Evolutionary conservation across 37 sponge, comb jelly and placozoan genomes (phyloP).

Genomic region (Geodia barretti): DNA sequence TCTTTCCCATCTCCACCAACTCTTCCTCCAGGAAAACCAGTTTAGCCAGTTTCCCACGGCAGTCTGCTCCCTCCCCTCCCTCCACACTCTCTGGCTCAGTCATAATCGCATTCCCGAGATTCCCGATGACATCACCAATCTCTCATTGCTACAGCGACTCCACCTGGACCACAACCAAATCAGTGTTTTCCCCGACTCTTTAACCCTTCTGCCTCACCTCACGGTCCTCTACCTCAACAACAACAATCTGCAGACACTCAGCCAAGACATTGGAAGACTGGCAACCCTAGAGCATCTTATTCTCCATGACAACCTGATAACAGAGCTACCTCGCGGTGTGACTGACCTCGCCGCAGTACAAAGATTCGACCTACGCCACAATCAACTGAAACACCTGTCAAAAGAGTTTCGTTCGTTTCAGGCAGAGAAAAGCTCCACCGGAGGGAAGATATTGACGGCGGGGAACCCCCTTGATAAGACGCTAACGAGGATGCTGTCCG

Average conservation of each 20-base stretch:
- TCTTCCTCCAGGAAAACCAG: slow-evolving; percentile 67
- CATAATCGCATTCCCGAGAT: slow-evolving; percentile 51
- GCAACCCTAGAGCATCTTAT: slow-evolving; percentile 43
- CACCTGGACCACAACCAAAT: slow-evolving; percentile 70
- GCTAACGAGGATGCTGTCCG: not conserved
- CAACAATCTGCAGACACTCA: slow-evolving; percentile 36
- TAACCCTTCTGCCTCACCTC: slow-evolving; percentile 42
- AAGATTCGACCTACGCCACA: slow-evolving; percentile 52
- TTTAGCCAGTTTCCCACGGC: slow-evolving; percentile 42
- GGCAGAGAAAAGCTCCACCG: not conserved
- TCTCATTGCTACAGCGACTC: slow-evolving; percentile 45
- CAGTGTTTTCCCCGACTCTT: slow-evolving; percentile 34
- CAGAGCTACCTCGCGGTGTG: slow-evolving; percentile 43
- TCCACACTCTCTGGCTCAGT: slow-evolving; percentile 73
- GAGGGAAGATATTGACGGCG: not conserved
- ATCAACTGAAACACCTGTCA: slow-evolving; percentile 43
- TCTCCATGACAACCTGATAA: slow-evolving; percentile 67
- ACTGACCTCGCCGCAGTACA: slow-evolving; percentile 24
- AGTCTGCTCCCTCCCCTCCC: slow-evolving; percentile 31
- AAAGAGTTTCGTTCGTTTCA: slow-evolving; percentile 20
- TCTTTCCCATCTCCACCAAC: slow-evolving; percentile 49
- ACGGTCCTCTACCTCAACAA: slow-evolving; percentile 71
- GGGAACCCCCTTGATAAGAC: slow-evolving; percentile 44
- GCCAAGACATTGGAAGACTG: slow-evolving; percentile 29
- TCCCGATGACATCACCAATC: slow-evolving; percentile 43